Evolutionary conservation across 2,888 invertebrate genomes (phyloP).

Genomic region (Zhuqinia jingwanae): DNA sequence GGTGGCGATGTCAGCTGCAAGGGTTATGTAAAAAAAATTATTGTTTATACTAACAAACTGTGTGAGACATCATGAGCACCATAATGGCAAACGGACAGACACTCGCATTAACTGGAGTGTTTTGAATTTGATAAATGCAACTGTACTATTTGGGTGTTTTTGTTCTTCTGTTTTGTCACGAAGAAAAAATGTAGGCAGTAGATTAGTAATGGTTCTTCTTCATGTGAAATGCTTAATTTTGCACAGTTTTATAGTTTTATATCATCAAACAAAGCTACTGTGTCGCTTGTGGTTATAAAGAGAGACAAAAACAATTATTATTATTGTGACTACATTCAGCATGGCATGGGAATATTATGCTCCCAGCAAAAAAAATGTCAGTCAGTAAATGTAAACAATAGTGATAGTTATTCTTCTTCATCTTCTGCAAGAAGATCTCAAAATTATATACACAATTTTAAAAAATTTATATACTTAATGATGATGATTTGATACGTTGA

Average conservation of each 20-base stretch:
- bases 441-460: not conserved
- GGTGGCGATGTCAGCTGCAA: not conserved
- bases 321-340: not conserved
- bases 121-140: not conserved
- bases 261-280: slow-evolving; percentile 25
- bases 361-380: not conserved
- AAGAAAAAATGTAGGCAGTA: not conserved
- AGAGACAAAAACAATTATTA: slow-evolving; percentile 30
- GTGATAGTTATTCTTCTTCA: not conserved
- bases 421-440: not conserved
- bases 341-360: too few species aligned
- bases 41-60: not conserved
- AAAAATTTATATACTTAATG: not conserved
- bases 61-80: not conserved
- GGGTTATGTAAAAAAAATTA: not conserved
- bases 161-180: slow-evolving; percentile 5
- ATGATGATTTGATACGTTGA: slow-evolving; percentile 21
- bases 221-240: slow-evolving; percentile 3
- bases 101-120: not conserved
- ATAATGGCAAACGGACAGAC: not conserved
- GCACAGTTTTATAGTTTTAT: slow-evolving; percentile 28
- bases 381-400: slow-evolving; percentile 15
- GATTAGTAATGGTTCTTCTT: slow-evolving; percentile 39
- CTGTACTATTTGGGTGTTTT: not conserved
- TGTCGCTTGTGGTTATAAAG: not conserved